These are phyloP conservation scores for Hydroisotoma schaefferi DNA, from an alignment of 2,888 invertebrate genomes.

Conservation along the genomic window DNA sequence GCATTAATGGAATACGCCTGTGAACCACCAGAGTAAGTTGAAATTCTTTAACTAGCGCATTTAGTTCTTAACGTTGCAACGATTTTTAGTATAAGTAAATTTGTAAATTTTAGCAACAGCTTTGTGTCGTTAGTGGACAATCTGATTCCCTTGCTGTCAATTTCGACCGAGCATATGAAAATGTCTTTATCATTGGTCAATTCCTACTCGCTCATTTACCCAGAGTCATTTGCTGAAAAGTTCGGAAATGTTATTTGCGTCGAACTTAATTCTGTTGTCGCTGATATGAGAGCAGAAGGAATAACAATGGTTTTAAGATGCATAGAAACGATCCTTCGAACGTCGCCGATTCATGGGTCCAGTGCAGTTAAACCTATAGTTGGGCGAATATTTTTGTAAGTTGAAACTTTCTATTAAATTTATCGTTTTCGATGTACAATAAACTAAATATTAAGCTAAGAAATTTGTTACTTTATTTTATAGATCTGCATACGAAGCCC, in stretches of 20 bases:
- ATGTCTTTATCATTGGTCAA: conserved; percentile 45
- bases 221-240: conserved; percentile 45
- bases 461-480: conserved; percentile 23
- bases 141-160: conserved; percentile 43
- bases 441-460: neutral
- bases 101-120: conserved; percentile 31
- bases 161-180: conserved; percentile 47
- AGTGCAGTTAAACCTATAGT: conserved; percentile 45
- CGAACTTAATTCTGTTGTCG: conserved; percentile 67
- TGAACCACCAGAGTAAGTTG: conserved; percentile 50
- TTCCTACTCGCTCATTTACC: conserved; percentile 45
- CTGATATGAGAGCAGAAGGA: conserved; percentile 73
- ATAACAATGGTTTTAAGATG: conserved; percentile 68
- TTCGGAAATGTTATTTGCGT: conserved; percentile 61
- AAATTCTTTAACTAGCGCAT: too few species aligned
- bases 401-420: neutral
- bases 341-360: conserved; percentile 69
- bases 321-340: conserved; percentile 72
- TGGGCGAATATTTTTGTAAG: conserved; percentile 46
- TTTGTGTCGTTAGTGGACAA: conserved; percentile 44
- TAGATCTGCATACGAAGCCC: conserved; percentile 65
- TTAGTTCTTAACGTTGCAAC: too few species aligned
- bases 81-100: neutral
- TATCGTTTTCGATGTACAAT: neutral
- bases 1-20: conserved; percentile 75